A percentile compares a stretch with the other conserved stretches of the same genome.
Conservation (phyloP, 2,113 vertebrate species). For the Mirza zaza region DNA sequence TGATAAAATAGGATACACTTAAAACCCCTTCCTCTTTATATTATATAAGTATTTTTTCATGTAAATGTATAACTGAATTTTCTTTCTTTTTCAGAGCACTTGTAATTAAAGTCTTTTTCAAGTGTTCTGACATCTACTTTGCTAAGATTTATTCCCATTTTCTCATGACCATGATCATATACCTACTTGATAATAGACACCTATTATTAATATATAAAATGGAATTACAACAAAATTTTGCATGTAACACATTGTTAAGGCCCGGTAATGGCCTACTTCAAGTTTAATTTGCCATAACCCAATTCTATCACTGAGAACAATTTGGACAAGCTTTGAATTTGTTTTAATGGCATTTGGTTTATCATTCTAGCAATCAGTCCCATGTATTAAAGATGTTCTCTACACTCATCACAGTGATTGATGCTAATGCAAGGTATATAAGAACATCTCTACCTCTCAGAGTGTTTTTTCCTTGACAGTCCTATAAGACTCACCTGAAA, state of each 20-base stretch:
- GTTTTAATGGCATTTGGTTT: neutral
- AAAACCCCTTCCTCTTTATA: neutral
- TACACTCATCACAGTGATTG: neutral
- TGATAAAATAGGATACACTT: neutral
- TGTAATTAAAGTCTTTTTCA: neutral
- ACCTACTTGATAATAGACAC: neutral
- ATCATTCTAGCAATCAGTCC: neutral
- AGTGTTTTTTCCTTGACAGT: constrained; percentile 48
- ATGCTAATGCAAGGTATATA: neutral
- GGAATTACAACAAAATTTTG: neutral
- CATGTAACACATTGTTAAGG: neutral
- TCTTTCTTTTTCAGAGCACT: neutral
- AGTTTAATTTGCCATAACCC: neutral
- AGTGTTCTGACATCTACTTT: neutral
- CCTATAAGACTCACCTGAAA: neutral
- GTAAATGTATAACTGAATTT: constrained; percentile 23
- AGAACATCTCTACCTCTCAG: neutral
- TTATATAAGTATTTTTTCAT: neutral
- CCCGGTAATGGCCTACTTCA: neutral
- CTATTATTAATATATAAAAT: neutral
- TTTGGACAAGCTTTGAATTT: constrained; percentile 6
- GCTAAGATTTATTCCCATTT: neutral
- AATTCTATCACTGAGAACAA: constrained; percentile 7
- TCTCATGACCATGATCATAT: neutral
- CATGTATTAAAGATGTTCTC: neutral